A percentile compares a stretch with the other conserved stretches of the same genome.
Evolutionary conservation across 2,113 vertebrate genomes (phyloP).

Genomic region (Prunella fulvescens): DNA sequence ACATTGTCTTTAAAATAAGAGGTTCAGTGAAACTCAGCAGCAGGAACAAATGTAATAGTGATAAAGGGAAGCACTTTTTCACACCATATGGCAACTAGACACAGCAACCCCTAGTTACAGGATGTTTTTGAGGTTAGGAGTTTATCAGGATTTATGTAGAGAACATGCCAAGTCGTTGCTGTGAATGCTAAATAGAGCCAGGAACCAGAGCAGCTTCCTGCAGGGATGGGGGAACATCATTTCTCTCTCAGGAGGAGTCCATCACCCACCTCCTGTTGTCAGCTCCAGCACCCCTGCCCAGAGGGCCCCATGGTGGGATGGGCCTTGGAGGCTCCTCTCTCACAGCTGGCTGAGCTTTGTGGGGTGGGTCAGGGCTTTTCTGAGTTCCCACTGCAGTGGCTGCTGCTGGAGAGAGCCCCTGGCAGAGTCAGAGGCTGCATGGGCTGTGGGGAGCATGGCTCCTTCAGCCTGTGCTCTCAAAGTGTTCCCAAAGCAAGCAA

Average conservation of each 20-base stretch:
- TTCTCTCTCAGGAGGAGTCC: not conserved
- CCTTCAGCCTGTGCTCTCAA: not conserved
- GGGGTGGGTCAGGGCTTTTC: accelerated
- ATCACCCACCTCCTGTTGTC: not conserved
- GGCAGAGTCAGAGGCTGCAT: not conserved
- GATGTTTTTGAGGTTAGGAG: constrained; percentile 30
- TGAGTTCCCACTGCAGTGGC: not conserved
- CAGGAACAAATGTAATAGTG: not conserved
- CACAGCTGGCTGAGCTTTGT: accelerated
- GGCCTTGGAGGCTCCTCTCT: not conserved
- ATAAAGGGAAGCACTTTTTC: constrained; percentile 27
- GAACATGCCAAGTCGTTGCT: not conserved
- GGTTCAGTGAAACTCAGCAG: not conserved
- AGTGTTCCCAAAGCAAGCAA: not conserved
- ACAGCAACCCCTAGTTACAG: not conserved
- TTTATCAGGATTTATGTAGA: constrained; percentile 43
- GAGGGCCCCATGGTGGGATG: not conserved
- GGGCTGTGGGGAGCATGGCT: accelerated
- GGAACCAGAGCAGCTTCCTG: not conserved
- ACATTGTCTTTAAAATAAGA: not conserved
- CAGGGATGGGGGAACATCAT: not conserved
- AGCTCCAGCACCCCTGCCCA: not conserved
- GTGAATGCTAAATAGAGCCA: not conserved
- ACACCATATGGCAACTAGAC: not conserved
- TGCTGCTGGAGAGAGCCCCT: accelerated